Evolutionary conservation across 2,888 invertebrate species (phyloP).

Genomic region (Euzophera pinguis): DNA sequence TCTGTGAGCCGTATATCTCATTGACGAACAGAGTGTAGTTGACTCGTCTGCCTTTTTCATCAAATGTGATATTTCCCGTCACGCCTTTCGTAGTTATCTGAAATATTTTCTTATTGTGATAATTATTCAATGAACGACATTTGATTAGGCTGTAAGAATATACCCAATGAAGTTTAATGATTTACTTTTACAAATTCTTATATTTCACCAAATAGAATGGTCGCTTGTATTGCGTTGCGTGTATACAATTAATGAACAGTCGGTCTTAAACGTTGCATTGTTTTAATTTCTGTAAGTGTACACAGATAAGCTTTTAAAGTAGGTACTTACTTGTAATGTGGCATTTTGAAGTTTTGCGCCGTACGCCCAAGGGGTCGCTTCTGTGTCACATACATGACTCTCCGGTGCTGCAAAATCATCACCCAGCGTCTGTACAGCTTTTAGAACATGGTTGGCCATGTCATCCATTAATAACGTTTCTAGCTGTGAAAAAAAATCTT

Average conservation of each 20-base stretch:
- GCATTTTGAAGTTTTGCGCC: constrained; percentile 54
- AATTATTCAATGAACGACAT: too few species aligned
- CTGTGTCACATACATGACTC: constrained; percentile 40
- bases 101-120: constrained; percentile 19
- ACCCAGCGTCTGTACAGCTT: constrained; percentile 39
- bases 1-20: constrained; percentile 58
- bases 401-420: constrained; percentile 31
- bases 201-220: too few species aligned
- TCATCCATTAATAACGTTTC: constrained; percentile 65
- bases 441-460: constrained; percentile 56
- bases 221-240: too few species aligned
- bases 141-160: too few species aligned
- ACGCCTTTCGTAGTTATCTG: constrained; percentile 84
- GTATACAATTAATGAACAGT: too few species aligned
- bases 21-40: constrained; percentile 86
- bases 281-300: too few species aligned
- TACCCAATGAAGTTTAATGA: too few species aligned
- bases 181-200: too few species aligned
- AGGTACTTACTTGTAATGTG: constrained; percentile 47
- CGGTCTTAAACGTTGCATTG: too few species aligned
- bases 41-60: constrained; percentile 83
- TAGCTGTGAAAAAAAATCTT: constrained; percentile 32
- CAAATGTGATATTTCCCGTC: constrained; percentile 84
- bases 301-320: neutral
- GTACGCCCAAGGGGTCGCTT: constrained; percentile 44